Base-by-base conservation (phyloP, 1,140 invertebrate species). In the Lycorma delicatula region DNA sequence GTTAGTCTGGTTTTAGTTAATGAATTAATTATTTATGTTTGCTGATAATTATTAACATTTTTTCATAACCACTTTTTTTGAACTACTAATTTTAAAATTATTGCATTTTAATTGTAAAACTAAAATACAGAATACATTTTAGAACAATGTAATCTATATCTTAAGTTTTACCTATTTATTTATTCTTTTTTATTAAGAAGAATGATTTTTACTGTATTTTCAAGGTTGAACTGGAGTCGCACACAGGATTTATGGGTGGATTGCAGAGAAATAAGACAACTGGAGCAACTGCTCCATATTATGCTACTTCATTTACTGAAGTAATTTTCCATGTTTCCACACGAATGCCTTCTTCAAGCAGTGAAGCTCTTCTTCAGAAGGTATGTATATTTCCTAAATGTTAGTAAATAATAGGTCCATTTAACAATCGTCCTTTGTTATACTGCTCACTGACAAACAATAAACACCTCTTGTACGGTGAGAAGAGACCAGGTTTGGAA, bases 291-390 rank as follows among this genome's bases (percentile, higher is more conserved):
- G 92, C 95, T 1, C 95, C 96, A 0, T 99, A 99, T 72, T 92
- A 88, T 71, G 92, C 96, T n/a, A 96, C 90, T 1, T 92, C 94
- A 27, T 91, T 92, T 46, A 68, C 69, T 0, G 88, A 91, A 74
- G 78, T 86, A 34, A 77, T 89, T 48, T 99, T 97, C 74, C 97
- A 99, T 74, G 96, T 99, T 25, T 91, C 95, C n/a, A 99, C 97
- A 1, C 79, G 94, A 61, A 97, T 99, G 87, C 92, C 93, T 18
- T 88, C 89, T 0, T 81, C 83, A 50, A 73, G 70, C 22, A 82
- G 87, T 5, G 91, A 95, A 73, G 85, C 87, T 56, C 82, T 94
- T 66, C 77, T 96, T 58, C 90, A 91, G 68, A 97, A 97, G 80
- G 89, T 89, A 71, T 63, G 23, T 52, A 41, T 6, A 6, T 53